Evolutionary conservation across 35 echinoderm and acorn worm species (phyloP).

Genomic region (Stichopus chloronotus): DNA sequence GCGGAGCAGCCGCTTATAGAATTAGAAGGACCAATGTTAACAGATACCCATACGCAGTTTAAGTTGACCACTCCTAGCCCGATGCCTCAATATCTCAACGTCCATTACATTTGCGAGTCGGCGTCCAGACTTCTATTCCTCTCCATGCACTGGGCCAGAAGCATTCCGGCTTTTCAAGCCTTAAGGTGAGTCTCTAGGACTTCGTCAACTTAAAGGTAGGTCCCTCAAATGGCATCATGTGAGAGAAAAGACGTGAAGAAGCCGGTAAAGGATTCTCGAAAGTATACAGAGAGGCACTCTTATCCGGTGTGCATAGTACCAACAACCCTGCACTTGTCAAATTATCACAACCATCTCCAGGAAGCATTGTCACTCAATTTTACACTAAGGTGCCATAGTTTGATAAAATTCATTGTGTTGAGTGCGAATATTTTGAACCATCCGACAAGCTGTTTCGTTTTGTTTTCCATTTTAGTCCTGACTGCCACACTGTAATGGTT

Average conservation of each 20-base stretch:
- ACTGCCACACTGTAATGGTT: slow-evolving; percentile 90
- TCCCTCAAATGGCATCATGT: no score
- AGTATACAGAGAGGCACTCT: no score
- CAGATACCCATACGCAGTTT: slow-evolving; percentile 94
- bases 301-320: no score
- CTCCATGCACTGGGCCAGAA: slow-evolving; percentile 99
- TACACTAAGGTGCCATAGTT: no score
- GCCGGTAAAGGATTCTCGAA: no score
- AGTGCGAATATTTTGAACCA: no score
- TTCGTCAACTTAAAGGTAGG: no score
- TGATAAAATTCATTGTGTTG: no score
- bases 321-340: no score
- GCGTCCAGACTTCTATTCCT: slow-evolving; percentile 90
- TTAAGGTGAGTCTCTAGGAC: slow-evolving; percentile 62
- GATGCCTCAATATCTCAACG: slow-evolving; percentile 99
- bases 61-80: slow-evolving; percentile 97
- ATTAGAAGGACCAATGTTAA: slow-evolving; percentile 87
- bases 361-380: no score
- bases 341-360: no score
- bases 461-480: slow-evolving; percentile 62
- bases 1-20: slow-evolving; percentile 80
- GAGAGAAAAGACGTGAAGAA: no score
- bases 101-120: slow-evolving; percentile 99
- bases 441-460: not conserved
- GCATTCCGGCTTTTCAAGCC: slow-evolving; percentile 92